A percentile compares a stretch with the other conserved stretches of the same genome.
These are phyloP conservation scores for Dreissena rostriformis DNA, from an alignment of 1,140 invertebrate genomes.

Conservation along the genomic window DNA sequence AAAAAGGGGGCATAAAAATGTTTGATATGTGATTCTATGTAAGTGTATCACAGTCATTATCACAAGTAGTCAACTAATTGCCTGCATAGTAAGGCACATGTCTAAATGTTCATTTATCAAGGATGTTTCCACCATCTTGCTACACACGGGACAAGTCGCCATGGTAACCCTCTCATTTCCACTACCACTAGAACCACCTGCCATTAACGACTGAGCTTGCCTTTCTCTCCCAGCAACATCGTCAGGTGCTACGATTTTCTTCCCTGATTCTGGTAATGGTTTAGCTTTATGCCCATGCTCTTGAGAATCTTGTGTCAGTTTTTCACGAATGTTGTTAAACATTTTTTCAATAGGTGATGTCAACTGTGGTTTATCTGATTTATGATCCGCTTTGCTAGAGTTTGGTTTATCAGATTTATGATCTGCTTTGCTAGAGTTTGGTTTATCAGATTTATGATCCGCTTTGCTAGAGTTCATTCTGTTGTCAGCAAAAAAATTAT, in stretches of 20 bases:
- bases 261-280: slow-evolving; percentile 5
- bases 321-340: slow-evolving; percentile 16
- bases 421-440: neutral
- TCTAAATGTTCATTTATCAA: slow-evolving; percentile 68
- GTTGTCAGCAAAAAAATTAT: neutral
- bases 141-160: slow-evolving; percentile 63
- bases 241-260: too few relatives aligned
- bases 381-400: neutral
- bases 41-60: too few relatives aligned
- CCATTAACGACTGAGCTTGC: slow-evolving; percentile 26
- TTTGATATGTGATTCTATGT: too few relatives aligned
- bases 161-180: slow-evolving; percentile 2
- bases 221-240: neutral
- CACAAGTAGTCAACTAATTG: neutral
- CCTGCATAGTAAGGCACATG: slow-evolving; percentile 53
- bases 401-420: neutral
- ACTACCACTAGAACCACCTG: neutral
- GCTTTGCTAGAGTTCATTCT: neutral
- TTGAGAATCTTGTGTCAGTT: neutral
- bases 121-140: slow-evolving; percentile 32
- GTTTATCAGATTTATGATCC: neutral
- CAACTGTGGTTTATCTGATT: neutral
- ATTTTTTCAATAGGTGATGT: slow-evolving; percentile 45
- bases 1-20: too few relatives aligned
- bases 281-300: slow-evolving; percentile 12